Conservation (phyloP, 2,113 vertebrate species). For the Datnioides undecimradiatus region DNA sequence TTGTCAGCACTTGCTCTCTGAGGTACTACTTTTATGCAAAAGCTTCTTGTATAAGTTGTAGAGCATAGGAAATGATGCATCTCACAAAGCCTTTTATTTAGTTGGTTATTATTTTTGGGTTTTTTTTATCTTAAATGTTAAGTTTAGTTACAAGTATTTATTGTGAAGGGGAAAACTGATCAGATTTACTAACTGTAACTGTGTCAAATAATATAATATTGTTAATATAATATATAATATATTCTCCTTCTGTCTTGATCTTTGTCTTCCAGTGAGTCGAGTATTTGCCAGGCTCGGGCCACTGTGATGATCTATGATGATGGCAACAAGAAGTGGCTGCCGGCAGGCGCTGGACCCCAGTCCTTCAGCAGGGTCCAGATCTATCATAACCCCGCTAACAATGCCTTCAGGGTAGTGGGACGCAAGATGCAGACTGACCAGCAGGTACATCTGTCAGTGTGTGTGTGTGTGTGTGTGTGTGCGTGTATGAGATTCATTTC, state of each 20-base stretch:
- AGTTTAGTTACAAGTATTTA: neutral
- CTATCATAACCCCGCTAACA: conserved; percentile 89
- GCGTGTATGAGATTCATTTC: too few relatives aligned
- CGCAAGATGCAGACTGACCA: conserved; percentile 92
- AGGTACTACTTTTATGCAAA: neutral
- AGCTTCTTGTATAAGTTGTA: neutral
- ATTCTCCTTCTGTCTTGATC: conserved; percentile 1
- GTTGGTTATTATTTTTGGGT: neutral
- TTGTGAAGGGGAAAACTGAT: neutral
- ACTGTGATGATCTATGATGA: conserved; percentile 95
- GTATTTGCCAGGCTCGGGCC: conserved; percentile 91
- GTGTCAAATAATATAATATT: too few relatives aligned
- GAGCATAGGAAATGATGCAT: neutral
- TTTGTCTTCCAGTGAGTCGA: conserved; percentile 85
- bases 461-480: neutral
- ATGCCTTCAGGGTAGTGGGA: conserved; percentile 92
- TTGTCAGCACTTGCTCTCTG: neutral
- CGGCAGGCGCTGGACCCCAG: conserved; percentile 88
- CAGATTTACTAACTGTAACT: neutral
- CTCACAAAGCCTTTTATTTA: neutral
- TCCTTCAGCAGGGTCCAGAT: conserved; percentile 92
- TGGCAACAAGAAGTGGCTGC: conserved; percentile 90
- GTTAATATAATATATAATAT: too few relatives aligned
- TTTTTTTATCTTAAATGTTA: neutral
- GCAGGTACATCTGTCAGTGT: conserved; percentile 82